These are phyloP conservation scores for Pinctada fucata DNA, from an alignment of 2,888 invertebrate species.

Conservation along the genomic window DNA sequence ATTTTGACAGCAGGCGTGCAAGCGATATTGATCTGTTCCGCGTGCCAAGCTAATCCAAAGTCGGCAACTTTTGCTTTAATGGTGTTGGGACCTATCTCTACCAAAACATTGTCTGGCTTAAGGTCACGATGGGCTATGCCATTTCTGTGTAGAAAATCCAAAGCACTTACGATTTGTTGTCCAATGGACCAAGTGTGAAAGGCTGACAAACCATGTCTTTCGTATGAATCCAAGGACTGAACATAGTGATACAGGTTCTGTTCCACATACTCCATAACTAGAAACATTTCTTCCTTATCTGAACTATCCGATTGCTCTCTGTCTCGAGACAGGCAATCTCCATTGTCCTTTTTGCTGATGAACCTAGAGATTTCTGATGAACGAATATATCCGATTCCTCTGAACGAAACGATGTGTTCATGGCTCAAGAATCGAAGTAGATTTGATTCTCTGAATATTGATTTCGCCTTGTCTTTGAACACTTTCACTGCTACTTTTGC, in stretches of 20 bases:
- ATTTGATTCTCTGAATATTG: slow-evolving; percentile 21
- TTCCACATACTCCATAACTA: slow-evolving; percentile 40
- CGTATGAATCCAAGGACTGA: slow-evolving; percentile 12
- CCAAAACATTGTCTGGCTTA: slow-evolving; percentile 41
- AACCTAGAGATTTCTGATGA: background rate
- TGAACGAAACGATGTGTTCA: slow-evolving; percentile 33
- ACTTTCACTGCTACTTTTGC: slow-evolving; percentile 35
- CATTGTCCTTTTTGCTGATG: background rate
- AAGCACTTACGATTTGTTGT: slow-evolving; percentile 34
- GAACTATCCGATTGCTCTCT: background rate
- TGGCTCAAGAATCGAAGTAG: slow-evolving; percentile 30
- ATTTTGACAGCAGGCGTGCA: background rate
- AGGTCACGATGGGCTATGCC: slow-evolving; percentile 36
- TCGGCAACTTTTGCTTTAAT: slow-evolving; percentile 34
- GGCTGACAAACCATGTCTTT: slow-evolving; percentile 24
- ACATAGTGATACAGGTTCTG: slow-evolving; percentile 30
- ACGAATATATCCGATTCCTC: slow-evolving; percentile 32
- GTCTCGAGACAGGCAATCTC: background rate
- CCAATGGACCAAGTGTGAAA: slow-evolving; percentile 31
- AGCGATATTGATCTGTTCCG: slow-evolving; percentile 12
- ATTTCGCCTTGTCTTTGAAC: slow-evolving; percentile 27
- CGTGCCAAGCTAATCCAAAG: slow-evolving; percentile 35
- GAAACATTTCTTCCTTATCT: background rate
- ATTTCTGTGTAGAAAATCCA: slow-evolving; percentile 32
- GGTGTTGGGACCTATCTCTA: slow-evolving; percentile 29